Percentiles rank a stretch among this genome's conserved stretches.
Evolutionary conservation across 2,797 vertebrate species (phyloP).

Genomic region (Pteronotus mesoamericanus): DNA sequence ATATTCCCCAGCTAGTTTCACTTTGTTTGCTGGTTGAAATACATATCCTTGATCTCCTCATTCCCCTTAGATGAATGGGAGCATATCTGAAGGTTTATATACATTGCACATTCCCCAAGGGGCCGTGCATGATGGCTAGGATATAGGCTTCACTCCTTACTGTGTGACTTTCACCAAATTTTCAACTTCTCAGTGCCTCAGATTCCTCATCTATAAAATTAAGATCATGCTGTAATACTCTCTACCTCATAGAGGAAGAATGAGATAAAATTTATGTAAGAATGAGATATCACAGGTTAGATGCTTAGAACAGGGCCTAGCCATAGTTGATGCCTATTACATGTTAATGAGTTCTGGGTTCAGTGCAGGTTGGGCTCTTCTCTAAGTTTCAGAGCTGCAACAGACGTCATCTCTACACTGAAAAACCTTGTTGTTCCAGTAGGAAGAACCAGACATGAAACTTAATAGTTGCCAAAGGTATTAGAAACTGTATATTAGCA

Average conservation of each 20-base stretch:
- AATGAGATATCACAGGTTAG: not conserved
- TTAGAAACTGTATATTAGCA: not conserved
- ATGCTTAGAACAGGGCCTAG: not conserved
- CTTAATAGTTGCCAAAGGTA: not conserved
- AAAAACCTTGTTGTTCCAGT: not conserved
- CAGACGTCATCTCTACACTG: not conserved
- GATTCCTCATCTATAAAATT: not conserved
- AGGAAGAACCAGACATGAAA: not conserved
- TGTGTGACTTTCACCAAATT: not conserved
- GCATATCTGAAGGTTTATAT: not conserved
- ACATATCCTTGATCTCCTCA: not conserved
- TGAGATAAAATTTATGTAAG: not conserved
- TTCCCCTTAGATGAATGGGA: not conserved
- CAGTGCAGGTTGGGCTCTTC: not conserved
- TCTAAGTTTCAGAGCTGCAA: not conserved
- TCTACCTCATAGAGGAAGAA: not conserved
- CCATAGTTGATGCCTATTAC: not conserved
- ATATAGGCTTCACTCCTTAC: not conserved
- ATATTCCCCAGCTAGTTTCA: not conserved
- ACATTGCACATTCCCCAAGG: not conserved
- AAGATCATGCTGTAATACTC: not conserved
- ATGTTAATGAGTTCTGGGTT: not conserved
- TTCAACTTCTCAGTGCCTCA: not conserved
- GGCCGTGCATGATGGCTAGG: not conserved
- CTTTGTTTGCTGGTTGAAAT: not conserved